A percentile compares a stretch with the other conserved stretches of the same genome.
Conservation (phyloP, 2,113 vertebrate species). For the Echinops telfairi region DNA sequence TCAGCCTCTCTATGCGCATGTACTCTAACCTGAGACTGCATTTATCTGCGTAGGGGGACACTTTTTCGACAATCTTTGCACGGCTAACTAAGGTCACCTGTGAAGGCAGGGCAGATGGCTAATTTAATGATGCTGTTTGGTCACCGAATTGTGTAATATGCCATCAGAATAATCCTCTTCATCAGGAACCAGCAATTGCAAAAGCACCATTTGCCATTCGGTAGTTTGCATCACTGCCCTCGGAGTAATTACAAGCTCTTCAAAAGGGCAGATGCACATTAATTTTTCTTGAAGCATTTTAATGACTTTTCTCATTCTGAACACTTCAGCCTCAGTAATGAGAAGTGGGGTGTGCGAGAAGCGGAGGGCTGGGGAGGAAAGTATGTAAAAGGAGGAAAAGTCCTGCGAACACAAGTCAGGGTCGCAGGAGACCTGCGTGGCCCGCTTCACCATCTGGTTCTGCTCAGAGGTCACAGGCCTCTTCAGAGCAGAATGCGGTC, state of each 20-base stretch:
- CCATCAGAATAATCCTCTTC: conserved; percentile 23
- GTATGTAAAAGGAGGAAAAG: background rate
- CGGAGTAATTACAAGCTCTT: conserved; percentile 20
- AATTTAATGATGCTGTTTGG: background rate
- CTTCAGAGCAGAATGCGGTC: conserved; percentile 8
- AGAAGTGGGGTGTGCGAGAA: background rate
- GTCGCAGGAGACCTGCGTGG: background rate
- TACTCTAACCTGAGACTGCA: background rate
- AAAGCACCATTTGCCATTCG: background rate
- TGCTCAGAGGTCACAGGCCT: conserved; percentile 29
- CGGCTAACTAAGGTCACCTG: background rate
- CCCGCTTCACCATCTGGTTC: background rate
- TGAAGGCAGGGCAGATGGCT: background rate
- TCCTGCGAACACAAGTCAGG: conserved; percentile 34
- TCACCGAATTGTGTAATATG: background rate
- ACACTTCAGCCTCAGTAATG: background rate
- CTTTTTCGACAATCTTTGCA: background rate
- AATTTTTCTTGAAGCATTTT: background rate
- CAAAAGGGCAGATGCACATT: background rate
- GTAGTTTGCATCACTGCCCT: conserved; percentile 17
- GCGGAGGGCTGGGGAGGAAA: background rate
- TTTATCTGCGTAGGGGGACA: background rate
- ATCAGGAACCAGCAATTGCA: conserved; percentile 12
- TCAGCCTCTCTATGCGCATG: fast-evolving
- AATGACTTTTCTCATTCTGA: background rate